These are phyloP conservation scores for Subanguina moxae DNA, from an alignment of 1,140 invertebrate genomes.

Conservation along the genomic window DNA sequence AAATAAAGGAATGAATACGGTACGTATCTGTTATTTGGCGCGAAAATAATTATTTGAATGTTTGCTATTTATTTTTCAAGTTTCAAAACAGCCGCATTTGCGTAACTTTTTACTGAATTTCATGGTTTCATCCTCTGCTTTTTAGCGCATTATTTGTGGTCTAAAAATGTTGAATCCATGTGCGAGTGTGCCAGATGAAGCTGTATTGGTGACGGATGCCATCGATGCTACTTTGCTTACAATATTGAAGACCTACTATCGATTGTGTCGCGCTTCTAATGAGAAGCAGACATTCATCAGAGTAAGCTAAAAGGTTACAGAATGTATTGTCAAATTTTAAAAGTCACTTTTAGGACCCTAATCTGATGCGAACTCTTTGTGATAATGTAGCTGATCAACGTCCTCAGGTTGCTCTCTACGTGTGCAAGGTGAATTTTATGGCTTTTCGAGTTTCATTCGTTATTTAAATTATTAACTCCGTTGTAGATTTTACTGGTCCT, in stretches of 20 bases:
- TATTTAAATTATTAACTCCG: neutral
- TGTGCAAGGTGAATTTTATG: conserved; percentile 5
- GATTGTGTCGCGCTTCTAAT: neutral
- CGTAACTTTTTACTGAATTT: too few species aligned
- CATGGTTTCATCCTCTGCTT: neutral
- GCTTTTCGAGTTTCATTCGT: neutral
- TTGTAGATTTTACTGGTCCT: conserved; percentile 6
- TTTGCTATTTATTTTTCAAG: too few species aligned
- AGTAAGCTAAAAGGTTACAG: neutral
- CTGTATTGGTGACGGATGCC: neutral
- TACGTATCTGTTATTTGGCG: too few species aligned
- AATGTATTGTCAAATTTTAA: neutral
- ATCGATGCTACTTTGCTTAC: neutral
- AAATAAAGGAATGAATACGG: too few species aligned
- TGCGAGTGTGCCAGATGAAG: neutral
- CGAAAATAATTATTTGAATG: too few species aligned
- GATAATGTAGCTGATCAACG: neutral
- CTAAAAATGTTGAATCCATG: neutral
- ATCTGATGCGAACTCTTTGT: neutral
- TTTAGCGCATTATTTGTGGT: neutral
- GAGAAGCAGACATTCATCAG: neutral
- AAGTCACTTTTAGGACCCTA: conserved; percentile 1
- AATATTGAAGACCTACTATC: conserved; percentile 9
- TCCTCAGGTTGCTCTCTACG: conserved; percentile 10
- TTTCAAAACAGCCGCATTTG: too few species aligned